These are phyloP conservation scores for Actinernus sp. DNA, from an alignment of 92 coral and sea anemone species.

Conservation along the genomic window DNA sequence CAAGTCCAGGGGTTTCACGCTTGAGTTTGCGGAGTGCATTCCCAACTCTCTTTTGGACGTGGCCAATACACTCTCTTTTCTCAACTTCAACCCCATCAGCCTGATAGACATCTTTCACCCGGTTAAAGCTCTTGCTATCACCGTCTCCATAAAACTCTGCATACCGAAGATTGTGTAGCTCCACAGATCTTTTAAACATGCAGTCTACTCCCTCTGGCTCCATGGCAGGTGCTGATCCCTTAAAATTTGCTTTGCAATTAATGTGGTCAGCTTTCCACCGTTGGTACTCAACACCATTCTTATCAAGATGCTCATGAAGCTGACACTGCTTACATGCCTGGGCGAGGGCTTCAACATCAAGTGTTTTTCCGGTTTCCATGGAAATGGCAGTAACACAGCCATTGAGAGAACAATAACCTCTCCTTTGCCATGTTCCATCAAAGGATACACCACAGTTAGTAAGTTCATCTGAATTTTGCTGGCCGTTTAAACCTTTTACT, in stretches of 20 bases:
- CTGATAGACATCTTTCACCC: conserved; percentile 9
- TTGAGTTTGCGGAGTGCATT: conserved; percentile 28
- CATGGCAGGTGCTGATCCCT: conserved; percentile 58
- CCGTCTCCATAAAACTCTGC: conserved; percentile 40
- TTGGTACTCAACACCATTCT: conserved; percentile 30
- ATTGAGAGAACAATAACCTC: conserved; percentile 53
- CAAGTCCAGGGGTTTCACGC: conserved; percentile 14
- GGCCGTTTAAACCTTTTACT: conserved; percentile 13
- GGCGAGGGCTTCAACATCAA: conserved; percentile 50
- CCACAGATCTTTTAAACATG: conserved; percentile 36
- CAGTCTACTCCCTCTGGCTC: conserved; percentile 45
- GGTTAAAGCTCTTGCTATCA: conserved; percentile 23
- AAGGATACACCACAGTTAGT: conserved; percentile 35
- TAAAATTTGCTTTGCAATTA: conserved; percentile 40
- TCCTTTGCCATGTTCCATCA: conserved; percentile 60
- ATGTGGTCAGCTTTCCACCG: conserved; percentile 49
- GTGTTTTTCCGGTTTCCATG: conserved; percentile 43
- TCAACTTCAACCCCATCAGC: conserved; percentile 12
- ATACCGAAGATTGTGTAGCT: conserved; percentile 28
- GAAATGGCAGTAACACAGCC: conserved; percentile 43
- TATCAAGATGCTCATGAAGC: conserved; percentile 33
- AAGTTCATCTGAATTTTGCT: background rate
- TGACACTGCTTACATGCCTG: conserved; percentile 35
- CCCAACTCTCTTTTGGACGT: conserved; percentile 48
- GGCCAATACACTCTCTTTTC: conserved; percentile 47